Percentiles rank a stretch among this genome's conserved stretches.
These are phyloP conservation scores for Dendroctonus valens DNA, from an alignment of 1,140 invertebrate species.

Conservation along the genomic window DNA sequence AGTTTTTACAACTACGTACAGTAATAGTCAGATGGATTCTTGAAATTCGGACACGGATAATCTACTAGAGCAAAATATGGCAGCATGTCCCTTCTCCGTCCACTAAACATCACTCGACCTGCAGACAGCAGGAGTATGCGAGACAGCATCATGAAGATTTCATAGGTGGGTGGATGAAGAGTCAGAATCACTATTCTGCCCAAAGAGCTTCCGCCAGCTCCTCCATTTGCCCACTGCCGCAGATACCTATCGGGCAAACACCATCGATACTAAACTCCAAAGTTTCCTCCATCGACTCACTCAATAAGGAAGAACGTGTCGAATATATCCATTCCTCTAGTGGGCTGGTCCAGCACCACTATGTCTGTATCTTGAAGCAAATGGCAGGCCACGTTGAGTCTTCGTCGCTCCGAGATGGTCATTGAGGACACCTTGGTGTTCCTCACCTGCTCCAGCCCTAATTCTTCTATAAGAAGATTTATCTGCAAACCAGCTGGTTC, in stretches of 20 bases:
- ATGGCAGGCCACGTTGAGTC: slow-evolving; percentile 85
- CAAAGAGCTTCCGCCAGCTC: slow-evolving; percentile 52
- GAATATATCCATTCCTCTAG: slow-evolving; percentile 92
- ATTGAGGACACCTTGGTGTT: slow-evolving; percentile 75
- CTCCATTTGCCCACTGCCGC: slow-evolving; percentile 85
- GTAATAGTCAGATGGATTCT: slow-evolving; percentile 96
- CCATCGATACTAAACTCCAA: no score
- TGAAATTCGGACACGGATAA: slow-evolving; percentile 92
- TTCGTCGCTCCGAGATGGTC: slow-evolving; percentile 80
- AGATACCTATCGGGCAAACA: slow-evolving; percentile 61
- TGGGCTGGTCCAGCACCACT: slow-evolving; percentile 84
- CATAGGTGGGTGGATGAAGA: slow-evolving; percentile 90
- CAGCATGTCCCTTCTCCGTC: slow-evolving; percentile 82
- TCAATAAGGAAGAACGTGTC: slow-evolving; percentile 94
- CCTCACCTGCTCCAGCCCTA: slow-evolving; percentile 82
- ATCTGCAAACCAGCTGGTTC: slow-evolving; percentile 58
- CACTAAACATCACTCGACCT: slow-evolving; percentile 87
- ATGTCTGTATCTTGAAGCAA: slow-evolving; percentile 81
- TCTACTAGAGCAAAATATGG: slow-evolving; percentile 91
- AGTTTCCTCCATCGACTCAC: slow-evolving; percentile 17
- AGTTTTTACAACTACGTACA: slow-evolving; percentile 59
- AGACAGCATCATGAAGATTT: slow-evolving; percentile 93
- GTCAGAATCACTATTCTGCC: slow-evolving; percentile 85
- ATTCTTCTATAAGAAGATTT: slow-evolving; percentile 81
- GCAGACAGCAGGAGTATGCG: slow-evolving; percentile 83